These are phyloP conservation scores for Palaemon carinicauda DNA, from an alignment of 1,140 invertebrate genomes.

Conservation along the genomic window DNA sequence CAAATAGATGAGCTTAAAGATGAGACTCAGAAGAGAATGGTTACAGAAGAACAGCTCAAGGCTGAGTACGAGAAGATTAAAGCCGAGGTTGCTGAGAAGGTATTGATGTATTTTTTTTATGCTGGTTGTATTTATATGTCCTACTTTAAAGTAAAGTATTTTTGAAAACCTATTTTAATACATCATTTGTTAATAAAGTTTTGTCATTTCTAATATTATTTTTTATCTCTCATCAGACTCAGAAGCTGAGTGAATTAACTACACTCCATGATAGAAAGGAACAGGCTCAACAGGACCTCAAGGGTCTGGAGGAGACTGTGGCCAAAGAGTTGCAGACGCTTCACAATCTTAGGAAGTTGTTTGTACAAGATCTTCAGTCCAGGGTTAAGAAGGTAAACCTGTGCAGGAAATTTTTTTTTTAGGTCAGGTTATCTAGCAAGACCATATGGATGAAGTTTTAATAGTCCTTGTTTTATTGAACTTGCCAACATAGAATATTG, in stretches of 20 bases:
- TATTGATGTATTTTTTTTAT: too few species aligned
- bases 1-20: constrained; percentile 93
- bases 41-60: constrained; percentile 93
- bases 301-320: constrained; percentile 95
- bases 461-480: too few species aligned
- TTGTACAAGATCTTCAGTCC: constrained; percentile 96
- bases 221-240: not conserved
- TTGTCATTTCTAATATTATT: not conserved
- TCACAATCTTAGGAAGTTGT: constrained; percentile 96
- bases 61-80: constrained; percentile 95
- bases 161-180: too few species aligned
- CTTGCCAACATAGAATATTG: too few species aligned
- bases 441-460: too few species aligned
- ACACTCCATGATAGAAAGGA: constrained; percentile 81
- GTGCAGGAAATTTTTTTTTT: not conserved
- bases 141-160: too few species aligned
- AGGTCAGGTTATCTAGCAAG: too few species aligned
- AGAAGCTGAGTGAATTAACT: constrained; percentile 33
- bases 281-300: constrained; percentile 96
- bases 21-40: constrained; percentile 89
- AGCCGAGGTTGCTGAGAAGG: constrained; percentile 93
- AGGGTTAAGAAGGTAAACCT: constrained; percentile 69
- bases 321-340: constrained; percentile 97
- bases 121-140: too few species aligned
- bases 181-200: too few species aligned